Conservation (phyloP, 2,888 invertebrate genomes). For the Scotopteryx bipunctaria region DNA sequence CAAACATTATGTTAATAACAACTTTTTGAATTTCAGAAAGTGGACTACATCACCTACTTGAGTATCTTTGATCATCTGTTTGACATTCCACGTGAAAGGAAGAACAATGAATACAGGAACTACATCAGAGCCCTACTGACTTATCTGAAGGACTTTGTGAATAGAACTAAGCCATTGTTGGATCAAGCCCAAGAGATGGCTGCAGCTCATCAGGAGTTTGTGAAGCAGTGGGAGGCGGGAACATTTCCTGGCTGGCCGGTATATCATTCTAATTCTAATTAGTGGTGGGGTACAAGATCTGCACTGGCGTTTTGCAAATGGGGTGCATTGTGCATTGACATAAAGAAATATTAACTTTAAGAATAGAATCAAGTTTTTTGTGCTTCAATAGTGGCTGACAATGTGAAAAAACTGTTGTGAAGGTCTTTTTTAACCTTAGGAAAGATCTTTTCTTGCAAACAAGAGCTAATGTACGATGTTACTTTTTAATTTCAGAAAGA, state of each 20-base stretch:
- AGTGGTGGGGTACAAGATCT: too few species aligned
- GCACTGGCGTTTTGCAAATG: too few species aligned
- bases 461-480: neutral
- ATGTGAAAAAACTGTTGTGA: too few species aligned
- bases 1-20: neutral
- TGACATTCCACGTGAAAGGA: conserved; percentile 96
- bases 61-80: conserved; percentile 97
- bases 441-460: neutral
- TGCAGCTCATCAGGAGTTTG: conserved; percentile 90
- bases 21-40: conserved; percentile 81
- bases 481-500: conserved; percentile 87
- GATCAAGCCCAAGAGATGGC: conserved; percentile 92
- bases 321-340: too few species aligned
- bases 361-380: too few species aligned
- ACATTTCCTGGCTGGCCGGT: conserved; percentile 97
- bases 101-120: conserved; percentile 93
- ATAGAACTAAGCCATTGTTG: conserved; percentile 92
- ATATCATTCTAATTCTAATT: too few species aligned
- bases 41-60: conserved; percentile 98
- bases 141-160: conserved; percentile 92
- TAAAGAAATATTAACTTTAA: too few species aligned
- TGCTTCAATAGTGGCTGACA: too few species aligned
- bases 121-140: conserved; percentile 93
- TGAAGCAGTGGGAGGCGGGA: conserved; percentile 94
- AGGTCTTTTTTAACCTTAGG: too few species aligned